A percentile compares a stretch with the other conserved stretches of the same genome.
phyloP scores from a whole-genome alignment of 2,888 invertebrate genomes.

The Geophilus truncorum region DNA sequence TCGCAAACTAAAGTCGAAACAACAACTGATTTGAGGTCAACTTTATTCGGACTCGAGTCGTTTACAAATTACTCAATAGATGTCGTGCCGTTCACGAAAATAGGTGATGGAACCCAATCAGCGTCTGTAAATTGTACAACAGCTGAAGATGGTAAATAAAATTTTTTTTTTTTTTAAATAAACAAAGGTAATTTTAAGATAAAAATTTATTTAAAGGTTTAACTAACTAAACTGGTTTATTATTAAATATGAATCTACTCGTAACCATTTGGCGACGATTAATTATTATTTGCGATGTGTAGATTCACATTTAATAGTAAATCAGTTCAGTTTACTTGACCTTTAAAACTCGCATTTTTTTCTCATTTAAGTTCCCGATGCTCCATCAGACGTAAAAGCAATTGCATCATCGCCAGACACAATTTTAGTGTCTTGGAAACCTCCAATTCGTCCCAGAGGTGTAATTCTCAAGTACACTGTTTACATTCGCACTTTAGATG shows the following conservation, averaged over 20 bases:
- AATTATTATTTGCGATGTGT: too few species aligned
- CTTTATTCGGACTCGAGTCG: conserved; percentile 71
- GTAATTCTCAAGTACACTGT: conserved; percentile 88
- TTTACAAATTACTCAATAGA: conserved; percentile 83
- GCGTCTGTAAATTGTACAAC: conserved; percentile 72
- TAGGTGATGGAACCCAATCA: conserved; percentile 76
- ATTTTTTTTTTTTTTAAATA: too few species aligned
- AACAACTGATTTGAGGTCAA: conserved; percentile 70
- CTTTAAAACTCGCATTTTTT: not conserved
- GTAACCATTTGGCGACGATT: too few species aligned
- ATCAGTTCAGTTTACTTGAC: too few species aligned
- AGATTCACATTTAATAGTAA: too few species aligned
- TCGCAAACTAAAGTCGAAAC: conserved; percentile 56
- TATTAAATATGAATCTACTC: too few species aligned
- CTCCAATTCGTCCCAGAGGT: conserved; percentile 87
- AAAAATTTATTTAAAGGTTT: too few species aligned
- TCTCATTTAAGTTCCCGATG: conserved; percentile 71
- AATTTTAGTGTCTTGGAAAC: conserved; percentile 88
- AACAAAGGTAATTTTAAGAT: too few species aligned
- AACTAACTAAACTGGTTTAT: too few species aligned
- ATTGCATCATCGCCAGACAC: conserved; percentile 85
- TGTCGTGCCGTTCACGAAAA: conserved; percentile 74
- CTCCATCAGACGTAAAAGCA: conserved; percentile 88
- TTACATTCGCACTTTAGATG: conserved; percentile 58
- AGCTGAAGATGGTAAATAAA: conserved; percentile 69